A percentile compares a stretch with the other conserved stretches of the same genome.
These are phyloP conservation scores for Drosophila nigrodunni DNA, from an alignment of 1,140 invertebrate genomes.

Conservation along the genomic window DNA sequence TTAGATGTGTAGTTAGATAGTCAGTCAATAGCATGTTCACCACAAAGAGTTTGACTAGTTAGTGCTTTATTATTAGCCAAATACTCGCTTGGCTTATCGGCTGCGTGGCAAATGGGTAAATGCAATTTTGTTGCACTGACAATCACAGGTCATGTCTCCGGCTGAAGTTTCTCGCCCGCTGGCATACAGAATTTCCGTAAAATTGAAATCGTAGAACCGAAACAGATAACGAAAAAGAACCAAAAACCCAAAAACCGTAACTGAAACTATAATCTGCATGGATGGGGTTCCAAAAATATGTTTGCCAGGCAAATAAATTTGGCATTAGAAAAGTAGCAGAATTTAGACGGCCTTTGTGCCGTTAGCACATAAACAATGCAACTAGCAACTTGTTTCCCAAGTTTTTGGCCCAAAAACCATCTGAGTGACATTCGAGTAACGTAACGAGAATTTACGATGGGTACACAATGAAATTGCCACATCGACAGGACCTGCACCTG, in stretches of 20 bases:
- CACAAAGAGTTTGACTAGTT: conserved; percentile 23
- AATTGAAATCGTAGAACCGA: conserved; percentile 21
- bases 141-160: not conserved
- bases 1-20: conserved; percentile 5
- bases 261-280: not conserved
- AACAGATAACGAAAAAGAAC: conserved; percentile 4
- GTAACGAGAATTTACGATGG: conserved; percentile 79
- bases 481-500: conserved; percentile 58
- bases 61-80: conserved; percentile 25
- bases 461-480: conserved; percentile 78
- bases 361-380: conserved; percentile 72
- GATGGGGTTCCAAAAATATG: conserved; percentile 46
- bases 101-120: conserved; percentile 30
- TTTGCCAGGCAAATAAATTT: conserved; percentile 78
- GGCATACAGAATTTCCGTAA: conserved; percentile 12
- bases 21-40: conserved; percentile 28
- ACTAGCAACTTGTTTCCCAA: not conserved
- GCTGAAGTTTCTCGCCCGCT: conserved; percentile 1
- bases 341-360: conserved; percentile 56
- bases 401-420: conserved; percentile 38
- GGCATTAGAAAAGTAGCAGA: conserved; percentile 60
- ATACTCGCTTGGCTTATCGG: conserved; percentile 5
- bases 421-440: conserved; percentile 69
- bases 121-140: conserved; percentile 15
- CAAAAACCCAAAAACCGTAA: not conserved